phyloP scores from a whole-genome alignment of 2,113 vertebrate species.

The Riparia riparia region DNA sequence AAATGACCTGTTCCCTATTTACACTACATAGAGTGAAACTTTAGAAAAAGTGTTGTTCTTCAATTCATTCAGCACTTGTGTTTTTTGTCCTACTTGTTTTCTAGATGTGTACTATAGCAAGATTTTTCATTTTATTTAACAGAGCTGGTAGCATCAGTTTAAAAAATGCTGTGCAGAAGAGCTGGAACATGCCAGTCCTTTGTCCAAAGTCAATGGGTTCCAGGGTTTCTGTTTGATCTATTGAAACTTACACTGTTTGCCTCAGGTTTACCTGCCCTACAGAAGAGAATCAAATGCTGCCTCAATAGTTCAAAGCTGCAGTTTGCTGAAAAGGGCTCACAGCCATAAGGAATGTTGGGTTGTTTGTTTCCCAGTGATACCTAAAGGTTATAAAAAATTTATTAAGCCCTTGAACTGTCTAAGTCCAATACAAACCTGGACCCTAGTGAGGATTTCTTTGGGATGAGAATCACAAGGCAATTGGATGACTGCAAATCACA shows the following conservation, averaged over 20 bases:
- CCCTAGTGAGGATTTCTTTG: background rate
- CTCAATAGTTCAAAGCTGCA: background rate
- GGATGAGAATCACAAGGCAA: background rate
- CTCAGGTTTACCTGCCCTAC: background rate
- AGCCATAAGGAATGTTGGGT: background rate
- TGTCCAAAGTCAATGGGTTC: background rate
- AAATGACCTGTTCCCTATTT: background rate
- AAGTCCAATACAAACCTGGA: background rate
- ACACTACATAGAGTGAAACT: fast-evolving
- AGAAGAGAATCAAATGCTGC: background rate
- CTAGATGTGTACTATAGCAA: background rate
- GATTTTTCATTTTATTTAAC: background rate
- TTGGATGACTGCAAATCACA: fast-evolving
- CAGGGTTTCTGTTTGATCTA: background rate
- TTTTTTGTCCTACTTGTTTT: background rate
- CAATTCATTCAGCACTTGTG: background rate
- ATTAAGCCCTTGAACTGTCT: background rate
- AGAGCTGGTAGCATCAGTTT: background rate
- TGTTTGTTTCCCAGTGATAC: background rate
- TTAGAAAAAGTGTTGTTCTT: background rate
- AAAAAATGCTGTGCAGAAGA: background rate
- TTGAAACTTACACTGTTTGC: background rate
- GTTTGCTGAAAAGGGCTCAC: background rate
- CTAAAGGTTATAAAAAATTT: background rate
- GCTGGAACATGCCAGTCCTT: background rate